phyloP scores from a whole-genome alignment of 2,113 vertebrate species.

The Danionella cerebrum region DNA sequence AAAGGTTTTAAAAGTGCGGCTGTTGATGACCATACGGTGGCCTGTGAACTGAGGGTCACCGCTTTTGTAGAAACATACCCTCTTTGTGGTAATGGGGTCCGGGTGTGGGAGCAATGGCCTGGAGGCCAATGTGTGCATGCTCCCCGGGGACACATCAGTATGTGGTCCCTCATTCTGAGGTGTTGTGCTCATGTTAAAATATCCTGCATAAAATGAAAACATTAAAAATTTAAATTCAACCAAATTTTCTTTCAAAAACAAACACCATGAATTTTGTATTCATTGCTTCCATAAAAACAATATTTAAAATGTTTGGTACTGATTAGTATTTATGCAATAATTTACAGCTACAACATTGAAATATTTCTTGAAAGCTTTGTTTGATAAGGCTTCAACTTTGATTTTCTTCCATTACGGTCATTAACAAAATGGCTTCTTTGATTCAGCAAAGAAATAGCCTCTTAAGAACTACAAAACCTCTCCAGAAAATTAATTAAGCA shows the following conservation, averaged over 20 bases:
- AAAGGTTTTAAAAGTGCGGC: slow-evolving; percentile 85
- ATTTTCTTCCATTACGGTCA: neutral
- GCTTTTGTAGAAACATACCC: slow-evolving; percentile 91
- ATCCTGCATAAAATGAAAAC: slow-evolving; percentile 37
- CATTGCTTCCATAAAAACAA: too few species aligned
- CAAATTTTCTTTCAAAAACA: neutral
- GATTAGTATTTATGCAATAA: too few species aligned
- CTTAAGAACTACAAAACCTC: neutral
- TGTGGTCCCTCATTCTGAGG: slow-evolving; percentile 57
- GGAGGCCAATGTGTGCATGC: slow-evolving; percentile 53
- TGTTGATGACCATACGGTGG: slow-evolving; percentile 81
- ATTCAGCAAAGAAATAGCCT: neutral
- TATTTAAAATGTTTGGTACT: too few species aligned
- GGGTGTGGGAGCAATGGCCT: slow-evolving; percentile 50
- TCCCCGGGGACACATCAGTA: slow-evolving; percentile 60
- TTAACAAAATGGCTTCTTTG: neutral
- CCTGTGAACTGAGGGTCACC: slow-evolving; percentile 86
- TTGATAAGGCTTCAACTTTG: too few species aligned
- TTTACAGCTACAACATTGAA: too few species aligned
- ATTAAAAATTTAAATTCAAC: neutral
- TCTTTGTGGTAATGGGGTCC: slow-evolving; percentile 72
- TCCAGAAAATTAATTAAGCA: neutral
- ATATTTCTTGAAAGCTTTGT: too few species aligned
- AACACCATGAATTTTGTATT: neutral
- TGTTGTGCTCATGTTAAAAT: slow-evolving; percentile 65